These are phyloP conservation scores for Pammene fasciana DNA, from an alignment of 2,888 invertebrate species.

Conservation along the genomic window DNA sequence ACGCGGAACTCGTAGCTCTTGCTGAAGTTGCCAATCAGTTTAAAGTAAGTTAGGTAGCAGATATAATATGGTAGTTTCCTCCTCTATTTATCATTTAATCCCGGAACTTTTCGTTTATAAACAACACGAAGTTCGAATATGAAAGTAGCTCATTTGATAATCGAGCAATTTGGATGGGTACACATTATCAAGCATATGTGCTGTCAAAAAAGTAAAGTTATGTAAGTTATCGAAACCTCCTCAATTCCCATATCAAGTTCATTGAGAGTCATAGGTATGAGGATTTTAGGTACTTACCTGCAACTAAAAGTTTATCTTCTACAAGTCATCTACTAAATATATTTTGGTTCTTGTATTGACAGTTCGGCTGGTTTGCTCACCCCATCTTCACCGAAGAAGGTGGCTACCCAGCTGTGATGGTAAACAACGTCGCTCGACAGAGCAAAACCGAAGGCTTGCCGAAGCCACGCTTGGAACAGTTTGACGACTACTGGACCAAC, in stretches of 20 bases:
- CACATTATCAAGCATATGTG: too few species aligned
- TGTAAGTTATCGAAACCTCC: too few species aligned
- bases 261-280: background rate
- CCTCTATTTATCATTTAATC: too few species aligned
- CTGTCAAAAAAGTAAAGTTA: background rate
- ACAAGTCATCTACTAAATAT: background rate
- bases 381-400: conserved; percentile 79
- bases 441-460: conserved; percentile 71
- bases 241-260: background rate
- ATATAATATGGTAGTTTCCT: too few species aligned
- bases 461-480: conserved; percentile 73
- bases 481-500: conserved; percentile 74
- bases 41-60: conserved; percentile 66
- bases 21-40: conserved; percentile 81
- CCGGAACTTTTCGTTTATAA: too few species aligned
- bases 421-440: conserved; percentile 72
- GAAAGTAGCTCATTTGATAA: too few species aligned
- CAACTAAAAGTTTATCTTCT: too few species aligned
- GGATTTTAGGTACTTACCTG: too few species aligned
- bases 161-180: too few species aligned
- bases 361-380: conserved; percentile 83
- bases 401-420: conserved; percentile 77
- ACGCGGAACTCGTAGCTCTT: conserved; percentile 69
- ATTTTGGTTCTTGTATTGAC: conserved; percentile 43
- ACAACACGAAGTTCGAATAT: too few species aligned